phyloP scores from a whole-genome alignment of 2,797 vertebrate genomes.

The Parotocinclus haroldoi region DNA sequence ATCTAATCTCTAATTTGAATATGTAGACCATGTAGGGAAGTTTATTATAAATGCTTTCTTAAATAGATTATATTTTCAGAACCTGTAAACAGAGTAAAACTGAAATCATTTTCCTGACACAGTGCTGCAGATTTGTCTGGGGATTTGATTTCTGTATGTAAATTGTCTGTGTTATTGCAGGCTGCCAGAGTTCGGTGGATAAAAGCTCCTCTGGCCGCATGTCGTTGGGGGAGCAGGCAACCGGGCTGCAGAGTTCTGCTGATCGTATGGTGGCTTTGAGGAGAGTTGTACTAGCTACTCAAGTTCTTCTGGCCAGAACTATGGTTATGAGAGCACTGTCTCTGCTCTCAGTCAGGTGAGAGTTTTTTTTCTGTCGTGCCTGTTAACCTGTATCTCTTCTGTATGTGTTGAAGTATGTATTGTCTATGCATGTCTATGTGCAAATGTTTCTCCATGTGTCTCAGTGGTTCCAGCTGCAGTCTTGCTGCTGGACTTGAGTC shows the following conservation, averaged over 20 bases:
- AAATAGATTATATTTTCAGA: too few species aligned
- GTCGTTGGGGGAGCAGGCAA: slow-evolving; percentile 92
- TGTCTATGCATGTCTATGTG: background rate
- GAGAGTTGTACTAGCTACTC: slow-evolving; percentile 91
- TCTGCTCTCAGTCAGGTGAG: slow-evolving; percentile 86
- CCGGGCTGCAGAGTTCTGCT: slow-evolving; percentile 84
- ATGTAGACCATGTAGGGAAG: too few species aligned
- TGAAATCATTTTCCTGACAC: too few species aligned
- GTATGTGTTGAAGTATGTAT: background rate
- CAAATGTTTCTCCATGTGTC: background rate
- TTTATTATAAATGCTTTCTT: too few species aligned
- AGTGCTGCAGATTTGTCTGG: too few species aligned
- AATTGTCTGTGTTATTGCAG: slow-evolving; percentile 58
- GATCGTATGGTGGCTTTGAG: slow-evolving; percentile 91
- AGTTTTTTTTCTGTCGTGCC: background rate
- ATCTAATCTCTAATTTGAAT: too few species aligned
- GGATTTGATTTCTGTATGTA: background rate
- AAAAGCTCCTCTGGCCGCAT: slow-evolving; percentile 90
- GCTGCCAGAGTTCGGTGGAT: slow-evolving; percentile 91
- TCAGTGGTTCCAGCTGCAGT: slow-evolving; percentile 94
- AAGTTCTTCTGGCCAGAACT: slow-evolving; percentile 93
- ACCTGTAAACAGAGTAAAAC: too few species aligned
- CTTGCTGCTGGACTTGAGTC: slow-evolving; percentile 94
- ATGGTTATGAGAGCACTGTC: slow-evolving; percentile 98
- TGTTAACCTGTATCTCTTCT: background rate